Percentiles rank a stretch among this genome's conserved stretches.
Conservation (phyloP, 2,888 invertebrate genomes). For the Vannuccia rotundouncinata region DNA sequence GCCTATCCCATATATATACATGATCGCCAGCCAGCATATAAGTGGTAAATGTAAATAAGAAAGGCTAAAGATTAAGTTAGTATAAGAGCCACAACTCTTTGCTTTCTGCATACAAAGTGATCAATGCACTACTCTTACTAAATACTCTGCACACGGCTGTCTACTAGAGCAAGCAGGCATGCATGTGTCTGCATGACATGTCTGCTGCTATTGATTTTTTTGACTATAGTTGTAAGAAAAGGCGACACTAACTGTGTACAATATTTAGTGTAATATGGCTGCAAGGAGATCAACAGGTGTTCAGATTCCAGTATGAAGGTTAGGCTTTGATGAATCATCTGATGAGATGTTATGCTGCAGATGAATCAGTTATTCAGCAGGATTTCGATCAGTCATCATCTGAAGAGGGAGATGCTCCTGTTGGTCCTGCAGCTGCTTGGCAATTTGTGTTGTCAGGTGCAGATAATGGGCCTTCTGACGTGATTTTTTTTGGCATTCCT, state of each 20-base stretch:
- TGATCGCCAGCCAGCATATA: neutral
- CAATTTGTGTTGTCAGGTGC: neutral
- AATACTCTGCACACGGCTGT: neutral
- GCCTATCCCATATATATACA: neutral
- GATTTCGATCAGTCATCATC: neutral
- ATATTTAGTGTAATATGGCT: neutral
- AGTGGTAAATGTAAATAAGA: conserved; percentile 16
- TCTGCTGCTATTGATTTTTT: neutral
- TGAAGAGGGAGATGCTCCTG: neutral
- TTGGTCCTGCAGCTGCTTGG: conserved; percentile 7
- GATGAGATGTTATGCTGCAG: neutral
- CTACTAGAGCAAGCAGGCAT: neutral
- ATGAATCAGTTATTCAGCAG: neutral
- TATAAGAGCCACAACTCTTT: neutral
- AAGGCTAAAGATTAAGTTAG: conserved; percentile 2
- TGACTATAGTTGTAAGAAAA: neutral
- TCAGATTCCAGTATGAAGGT: neutral
- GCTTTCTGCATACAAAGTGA: neutral
- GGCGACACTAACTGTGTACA: neutral
- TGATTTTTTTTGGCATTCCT: neutral
- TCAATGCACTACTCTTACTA: neutral
- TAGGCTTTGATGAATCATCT: neutral
- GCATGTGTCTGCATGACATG: neutral
- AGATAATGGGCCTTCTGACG: conserved; percentile 15
- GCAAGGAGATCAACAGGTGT: neutral